These are phyloP conservation scores for Apodemia mormo DNA, from an alignment of 2,888 invertebrate species.

Conservation along the genomic window DNA sequence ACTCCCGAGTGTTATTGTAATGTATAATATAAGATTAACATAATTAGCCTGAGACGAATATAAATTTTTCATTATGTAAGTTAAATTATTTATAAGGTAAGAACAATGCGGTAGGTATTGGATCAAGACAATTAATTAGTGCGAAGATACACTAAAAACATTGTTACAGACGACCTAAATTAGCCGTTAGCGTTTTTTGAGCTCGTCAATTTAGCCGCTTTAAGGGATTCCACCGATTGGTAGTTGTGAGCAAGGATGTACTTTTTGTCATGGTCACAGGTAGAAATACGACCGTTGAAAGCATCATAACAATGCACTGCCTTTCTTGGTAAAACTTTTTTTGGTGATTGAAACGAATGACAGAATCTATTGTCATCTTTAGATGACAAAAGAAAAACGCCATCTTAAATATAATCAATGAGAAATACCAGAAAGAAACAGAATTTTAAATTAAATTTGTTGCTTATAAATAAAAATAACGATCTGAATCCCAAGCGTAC, in stretches of 20 bases:
- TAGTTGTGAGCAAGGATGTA: constrained; percentile 70
- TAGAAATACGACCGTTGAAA: constrained; percentile 74
- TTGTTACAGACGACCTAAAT: constrained; percentile 66
- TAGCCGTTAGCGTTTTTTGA: constrained; percentile 69
- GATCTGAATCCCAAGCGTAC: neutral
- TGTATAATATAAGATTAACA: constrained; percentile 3
- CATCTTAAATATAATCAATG: constrained; percentile 67
- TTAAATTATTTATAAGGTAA: constrained; percentile 26
- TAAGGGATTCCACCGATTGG: constrained; percentile 60
- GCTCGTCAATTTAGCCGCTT: constrained; percentile 70
- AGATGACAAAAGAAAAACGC: constrained; percentile 74
- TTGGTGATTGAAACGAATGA: constrained; percentile 69
- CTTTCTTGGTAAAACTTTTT: constrained; percentile 69
- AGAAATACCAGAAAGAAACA: constrained; percentile 58
- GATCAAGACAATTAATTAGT: constrained; percentile 44
- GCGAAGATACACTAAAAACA: constrained; percentile 58
- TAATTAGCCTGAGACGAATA: constrained; percentile 18
- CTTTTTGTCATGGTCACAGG: constrained; percentile 72
- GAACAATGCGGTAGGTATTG: constrained; percentile 44
- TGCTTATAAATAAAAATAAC: constrained; percentile 70
- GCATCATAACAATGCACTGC: constrained; percentile 80
- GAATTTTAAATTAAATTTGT: constrained; percentile 54
- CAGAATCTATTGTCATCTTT: constrained; percentile 78
- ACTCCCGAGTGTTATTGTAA: neutral
- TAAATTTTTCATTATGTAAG: constrained; percentile 10